These are phyloP conservation scores for Labeo catla DNA, from an alignment of 2,113 vertebrate species.

Conservation along the genomic window DNA sequence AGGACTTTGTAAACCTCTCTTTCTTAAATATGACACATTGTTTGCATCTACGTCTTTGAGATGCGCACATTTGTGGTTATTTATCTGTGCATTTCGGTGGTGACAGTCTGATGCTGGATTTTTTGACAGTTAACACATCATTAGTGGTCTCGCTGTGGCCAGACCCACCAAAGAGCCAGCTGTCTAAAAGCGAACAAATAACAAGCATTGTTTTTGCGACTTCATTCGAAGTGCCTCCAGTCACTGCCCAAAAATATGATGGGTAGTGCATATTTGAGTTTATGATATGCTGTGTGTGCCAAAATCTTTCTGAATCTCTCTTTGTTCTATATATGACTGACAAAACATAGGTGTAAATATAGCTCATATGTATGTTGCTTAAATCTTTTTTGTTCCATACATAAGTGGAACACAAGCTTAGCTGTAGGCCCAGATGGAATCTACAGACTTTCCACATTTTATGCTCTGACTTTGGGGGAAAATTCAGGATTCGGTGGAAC, in stretches of 20 bases:
- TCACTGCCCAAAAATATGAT: constrained; percentile 6
- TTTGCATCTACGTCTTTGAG: not conserved
- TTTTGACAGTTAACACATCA: constrained; percentile 39
- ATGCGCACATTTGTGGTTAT: not conserved
- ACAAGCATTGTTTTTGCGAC: constrained; percentile 12
- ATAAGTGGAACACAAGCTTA: not conserved
- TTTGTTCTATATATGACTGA: not conserved
- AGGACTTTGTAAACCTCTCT: not conserved
- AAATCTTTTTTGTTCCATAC: constrained; percentile 14
- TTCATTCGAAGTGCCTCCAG: constrained; percentile 22
- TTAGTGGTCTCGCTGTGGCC: constrained; percentile 38
- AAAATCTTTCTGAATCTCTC: not conserved
- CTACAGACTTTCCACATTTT: constrained; percentile 4
- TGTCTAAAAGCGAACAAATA: constrained; percentile 20
- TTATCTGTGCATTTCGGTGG: constrained; percentile 8
- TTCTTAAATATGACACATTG: not conserved
- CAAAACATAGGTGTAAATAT: not conserved
- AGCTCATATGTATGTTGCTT: not conserved
- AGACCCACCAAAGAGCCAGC: constrained; percentile 3
- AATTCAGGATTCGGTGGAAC: constrained; percentile 5
- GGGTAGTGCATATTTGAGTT: not conserved
- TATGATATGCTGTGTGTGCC: not conserved
- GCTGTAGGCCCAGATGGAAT: not conserved
- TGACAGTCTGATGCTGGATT: not conserved
- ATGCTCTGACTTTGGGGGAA: not conserved